These are phyloP conservation scores for Sebastiscus tertius DNA, from an alignment of 2,797 vertebrate species.

Conservation along the genomic window DNA sequence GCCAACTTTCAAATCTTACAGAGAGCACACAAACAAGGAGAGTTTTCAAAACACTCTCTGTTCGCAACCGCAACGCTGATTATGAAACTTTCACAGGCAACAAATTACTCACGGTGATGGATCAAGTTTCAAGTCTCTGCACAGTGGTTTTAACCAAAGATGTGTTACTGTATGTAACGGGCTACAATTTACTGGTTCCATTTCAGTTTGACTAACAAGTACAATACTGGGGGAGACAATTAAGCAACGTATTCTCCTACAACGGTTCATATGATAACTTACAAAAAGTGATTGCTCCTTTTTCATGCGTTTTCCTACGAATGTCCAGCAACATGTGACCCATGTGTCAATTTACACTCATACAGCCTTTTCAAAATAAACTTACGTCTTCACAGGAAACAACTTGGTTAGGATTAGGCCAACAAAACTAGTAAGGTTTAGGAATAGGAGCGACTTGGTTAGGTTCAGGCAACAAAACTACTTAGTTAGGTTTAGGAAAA, in stretches of 20 bases:
- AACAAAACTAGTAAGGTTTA: too few relatives aligned
- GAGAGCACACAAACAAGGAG: neutral
- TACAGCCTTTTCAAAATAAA: too few relatives aligned
- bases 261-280: too few relatives aligned
- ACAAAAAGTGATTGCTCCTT: too few relatives aligned
- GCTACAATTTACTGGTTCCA: neutral
- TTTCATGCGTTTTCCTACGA: too few relatives aligned
- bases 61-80: neutral
- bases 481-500: too few relatives aligned
- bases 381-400: too few relatives aligned
- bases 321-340: too few relatives aligned
- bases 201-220: neutral
- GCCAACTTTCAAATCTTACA: neutral
- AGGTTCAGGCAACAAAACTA: too few relatives aligned
- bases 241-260: neutral
- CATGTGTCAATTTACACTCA: too few relatives aligned
- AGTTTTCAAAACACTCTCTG: neutral
- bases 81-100: constrained; percentile 17
- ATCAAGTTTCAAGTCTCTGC: neutral
- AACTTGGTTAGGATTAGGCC: too few relatives aligned
- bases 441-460: too few relatives aligned
- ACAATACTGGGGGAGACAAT: neutral
- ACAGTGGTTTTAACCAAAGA: constrained; percentile 22
- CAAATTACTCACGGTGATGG: constrained; percentile 11
- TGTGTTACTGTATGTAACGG: neutral